Evolutionary conservation across 2,888 invertebrate genomes (phyloP).

Genomic region (Polietes domitor): DNA sequence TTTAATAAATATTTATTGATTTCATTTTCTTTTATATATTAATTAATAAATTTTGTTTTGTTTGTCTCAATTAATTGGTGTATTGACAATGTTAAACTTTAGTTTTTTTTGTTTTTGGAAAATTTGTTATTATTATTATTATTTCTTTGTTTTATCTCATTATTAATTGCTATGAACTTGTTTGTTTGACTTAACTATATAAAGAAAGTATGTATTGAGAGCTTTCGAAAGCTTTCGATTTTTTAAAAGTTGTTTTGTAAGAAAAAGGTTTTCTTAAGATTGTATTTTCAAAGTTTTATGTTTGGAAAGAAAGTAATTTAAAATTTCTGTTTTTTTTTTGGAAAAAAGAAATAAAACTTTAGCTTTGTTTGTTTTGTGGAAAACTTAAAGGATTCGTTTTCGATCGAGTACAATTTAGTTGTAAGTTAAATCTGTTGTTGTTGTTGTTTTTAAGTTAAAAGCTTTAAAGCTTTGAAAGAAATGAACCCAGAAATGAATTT

Average conservation of each 20-base stretch:
- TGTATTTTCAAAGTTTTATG: not conserved
- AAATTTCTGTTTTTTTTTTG: not conserved
- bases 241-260: not conserved
- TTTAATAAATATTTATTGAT: conserved; percentile 70
- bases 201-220: conserved; percentile 26
- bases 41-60: conserved; percentile 47
- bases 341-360: not conserved
- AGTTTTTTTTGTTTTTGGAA: conserved; percentile 56
- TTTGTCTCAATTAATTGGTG: conserved; percentile 68
- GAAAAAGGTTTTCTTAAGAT: conserved; percentile 11
- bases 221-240: conserved; percentile 24
- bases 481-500: not conserved
- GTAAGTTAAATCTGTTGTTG: no score
- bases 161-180: conserved; percentile 64
- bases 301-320: not conserved
- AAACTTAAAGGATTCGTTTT: conserved; percentile 1
- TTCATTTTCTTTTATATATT: conserved; percentile 35
- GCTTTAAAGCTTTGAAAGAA: conserved; percentile 44
- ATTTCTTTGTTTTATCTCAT: conserved; percentile 46
- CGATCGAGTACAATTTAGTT: conserved; percentile 15
- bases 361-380: not conserved
- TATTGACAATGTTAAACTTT: conserved; percentile 67
- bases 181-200: conserved; percentile 44
- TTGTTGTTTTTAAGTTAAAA: conserved; percentile 17
- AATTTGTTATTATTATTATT: no score